Base-by-base conservation (phyloP, 1,140 invertebrate genomes). In the Rhizoglyphus robini region DNA sequence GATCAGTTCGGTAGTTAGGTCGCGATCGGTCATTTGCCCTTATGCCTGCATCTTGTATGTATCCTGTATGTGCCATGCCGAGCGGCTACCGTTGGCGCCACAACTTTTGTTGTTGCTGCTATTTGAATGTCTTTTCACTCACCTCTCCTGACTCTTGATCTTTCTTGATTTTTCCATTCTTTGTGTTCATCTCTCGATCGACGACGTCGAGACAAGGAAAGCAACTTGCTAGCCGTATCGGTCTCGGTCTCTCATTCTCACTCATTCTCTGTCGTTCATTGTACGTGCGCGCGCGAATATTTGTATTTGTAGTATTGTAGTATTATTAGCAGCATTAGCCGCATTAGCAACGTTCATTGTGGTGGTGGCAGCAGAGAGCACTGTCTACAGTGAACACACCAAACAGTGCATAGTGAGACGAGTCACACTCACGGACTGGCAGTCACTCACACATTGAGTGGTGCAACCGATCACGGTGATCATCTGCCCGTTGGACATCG, bases 21-120 rank as follows among this genome's bases (percentile, higher is more conserved):
- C 8, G 15, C 51, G 51, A 54, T 54, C 51, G 51, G 51, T 54
- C 51, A 54, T 54, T 54, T 54, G 51, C 51, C 51, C 51, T 54
- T 54, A 11, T n/a, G 8, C 36, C 18, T 41, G 36, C 36, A 41
- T 41, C 36, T 8, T 41, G 8, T 41, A 11, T 41, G 8, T 41
- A 18, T 41, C 36, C 18, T 18, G 18, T 18, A 18, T 41, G 8
- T 41, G 36, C 36, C 18, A 11, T 18, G 18, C 8, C 36, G 36
- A 11, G 8, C 8, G 8, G 36, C 18, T 46, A 27, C 27, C 30
- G 27, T n/a, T 60, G 3, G 15, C 27, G 13, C 30, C 15, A 15
- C 8, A 54, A 5, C 8, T 20, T 8, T 8, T 54, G 58, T 60
- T 60, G 58, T 60, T 60, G 58, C 27, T 20, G 27, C 2, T 60